These are phyloP conservation scores for Nipponacmea schrenckii DNA, from an alignment of 2,888 invertebrate genomes.

Conservation along the genomic window DNA sequence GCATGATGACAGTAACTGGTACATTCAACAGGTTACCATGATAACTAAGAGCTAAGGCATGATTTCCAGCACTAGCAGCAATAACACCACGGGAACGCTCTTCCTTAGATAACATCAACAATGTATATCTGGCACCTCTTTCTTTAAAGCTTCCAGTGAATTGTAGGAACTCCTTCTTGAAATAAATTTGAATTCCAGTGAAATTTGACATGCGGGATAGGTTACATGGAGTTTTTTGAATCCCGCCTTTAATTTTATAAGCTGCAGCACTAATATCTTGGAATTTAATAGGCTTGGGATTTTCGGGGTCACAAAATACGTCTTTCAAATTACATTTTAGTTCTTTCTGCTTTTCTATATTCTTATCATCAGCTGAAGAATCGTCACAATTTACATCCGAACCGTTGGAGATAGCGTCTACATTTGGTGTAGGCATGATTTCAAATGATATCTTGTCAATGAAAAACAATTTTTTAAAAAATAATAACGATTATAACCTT, in stretches of 20 bases:
- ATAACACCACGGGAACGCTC: constrained; percentile 77
- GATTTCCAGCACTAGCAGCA: constrained; percentile 93
- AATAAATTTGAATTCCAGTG: constrained; percentile 86
- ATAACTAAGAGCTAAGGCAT: constrained; percentile 86
- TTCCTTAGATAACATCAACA: constrained; percentile 78
- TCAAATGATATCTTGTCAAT: too few relatives aligned
- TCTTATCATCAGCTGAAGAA: background rate
- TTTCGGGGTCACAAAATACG: constrained; percentile 64
- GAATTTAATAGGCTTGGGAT: constrained; percentile 78
- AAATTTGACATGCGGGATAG: constrained; percentile 83
- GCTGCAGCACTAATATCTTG: constrained; percentile 91
- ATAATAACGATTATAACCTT: too few relatives aligned
- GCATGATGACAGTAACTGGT: constrained; percentile 88
- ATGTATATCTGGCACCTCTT: constrained; percentile 87
- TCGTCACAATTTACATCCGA: background rate
- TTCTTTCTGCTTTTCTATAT: constrained; percentile 13
- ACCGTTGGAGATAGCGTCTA: background rate
- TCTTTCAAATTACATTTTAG: constrained; percentile 49
- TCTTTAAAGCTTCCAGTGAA: constrained; percentile 97
- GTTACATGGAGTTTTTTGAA: constrained; percentile 90
- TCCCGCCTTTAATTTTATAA: constrained; percentile 85
- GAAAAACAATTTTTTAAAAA: too few relatives aligned
- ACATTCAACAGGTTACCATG: constrained; percentile 77
- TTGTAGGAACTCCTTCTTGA: constrained; percentile 95
- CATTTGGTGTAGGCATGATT: too few relatives aligned